Conservation (phyloP, 1,140 invertebrate genomes). For the Zaprionus capensis region DNA sequence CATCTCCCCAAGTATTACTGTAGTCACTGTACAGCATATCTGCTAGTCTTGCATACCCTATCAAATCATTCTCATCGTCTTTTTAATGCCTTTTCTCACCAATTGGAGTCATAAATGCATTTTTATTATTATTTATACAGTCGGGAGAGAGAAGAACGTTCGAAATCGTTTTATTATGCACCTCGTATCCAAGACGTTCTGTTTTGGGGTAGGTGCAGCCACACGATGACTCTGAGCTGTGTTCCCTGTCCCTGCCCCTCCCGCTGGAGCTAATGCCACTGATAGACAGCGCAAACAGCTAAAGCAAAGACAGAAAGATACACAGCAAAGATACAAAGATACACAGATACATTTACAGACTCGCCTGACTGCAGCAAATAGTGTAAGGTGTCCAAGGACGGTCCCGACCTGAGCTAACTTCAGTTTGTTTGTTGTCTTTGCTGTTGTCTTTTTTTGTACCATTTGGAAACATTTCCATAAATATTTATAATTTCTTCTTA, state of each 20-base stretch:
- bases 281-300: constrained; percentile 55
- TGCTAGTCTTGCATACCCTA: neutral
- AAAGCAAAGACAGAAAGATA: constrained; percentile 27
- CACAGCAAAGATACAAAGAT: constrained; percentile 28
- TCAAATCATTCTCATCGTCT: neutral
- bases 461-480: constrained; percentile 61
- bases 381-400: constrained; percentile 16
- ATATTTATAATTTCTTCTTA: constrained; percentile 67
- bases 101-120: constrained; percentile 77
- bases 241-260: neutral
- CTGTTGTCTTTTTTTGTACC: constrained; percentile 45
- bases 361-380: constrained; percentile 28
- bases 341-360: constrained; percentile 37
- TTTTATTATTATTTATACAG: constrained; percentile 71
- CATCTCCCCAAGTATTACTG: no score
- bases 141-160: constrained; percentile 3
- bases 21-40: neutral
- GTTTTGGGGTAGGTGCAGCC: constrained; percentile 60
- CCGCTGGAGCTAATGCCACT: constrained; percentile 16
- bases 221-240: constrained; percentile 17
- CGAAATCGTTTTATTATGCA: constrained; percentile 40
- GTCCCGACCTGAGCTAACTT: constrained; percentile 50
- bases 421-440: constrained; percentile 47
- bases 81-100: constrained; percentile 66
- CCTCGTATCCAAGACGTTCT: constrained; percentile 58